Conservation (phyloP, 37 sponge, comb jelly and placozoan genomes). For the Lycopodina hypogea region DNA sequence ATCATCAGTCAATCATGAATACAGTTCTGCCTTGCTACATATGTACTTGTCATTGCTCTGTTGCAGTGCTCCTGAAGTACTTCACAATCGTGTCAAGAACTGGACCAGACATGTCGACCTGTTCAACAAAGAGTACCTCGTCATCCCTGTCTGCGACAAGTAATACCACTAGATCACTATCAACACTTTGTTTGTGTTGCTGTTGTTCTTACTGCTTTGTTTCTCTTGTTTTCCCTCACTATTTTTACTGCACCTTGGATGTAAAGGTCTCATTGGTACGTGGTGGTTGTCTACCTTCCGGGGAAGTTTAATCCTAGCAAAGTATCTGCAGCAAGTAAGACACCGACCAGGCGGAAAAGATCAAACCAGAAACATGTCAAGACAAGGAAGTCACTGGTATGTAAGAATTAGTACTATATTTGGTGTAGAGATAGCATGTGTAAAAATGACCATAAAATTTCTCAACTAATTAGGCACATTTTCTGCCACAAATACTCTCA, state of each 20-base stretch:
- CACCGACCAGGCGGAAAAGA: background rate
- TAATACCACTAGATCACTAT: too few species aligned
- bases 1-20: too few species aligned
- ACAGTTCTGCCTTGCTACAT: too few species aligned
- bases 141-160: constrained; percentile 79
- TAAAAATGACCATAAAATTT: background rate
- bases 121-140: constrained; percentile 73
- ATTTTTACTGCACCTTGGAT: too few species aligned
- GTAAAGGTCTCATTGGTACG: constrained; percentile 76
- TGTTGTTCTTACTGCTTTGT: background rate
- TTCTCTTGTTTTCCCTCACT: background rate
- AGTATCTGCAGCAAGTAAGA: background rate
- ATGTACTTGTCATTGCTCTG: too few species aligned
- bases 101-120: constrained; percentile 89
- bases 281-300: constrained; percentile 77
- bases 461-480: too few species aligned
- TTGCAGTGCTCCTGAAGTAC: constrained; percentile 29
- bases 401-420: background rate
- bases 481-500: too few species aligned
- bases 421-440: background rate
- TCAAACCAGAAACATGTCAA: background rate
- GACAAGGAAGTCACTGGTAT: background rate
- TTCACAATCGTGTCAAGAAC: constrained; percentile 70
- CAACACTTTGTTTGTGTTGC: too few species aligned
- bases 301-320: constrained; percentile 50